phyloP scores from a whole-genome alignment of 2,113 vertebrate species.

The Cyprinodon tularosa region DNA sequence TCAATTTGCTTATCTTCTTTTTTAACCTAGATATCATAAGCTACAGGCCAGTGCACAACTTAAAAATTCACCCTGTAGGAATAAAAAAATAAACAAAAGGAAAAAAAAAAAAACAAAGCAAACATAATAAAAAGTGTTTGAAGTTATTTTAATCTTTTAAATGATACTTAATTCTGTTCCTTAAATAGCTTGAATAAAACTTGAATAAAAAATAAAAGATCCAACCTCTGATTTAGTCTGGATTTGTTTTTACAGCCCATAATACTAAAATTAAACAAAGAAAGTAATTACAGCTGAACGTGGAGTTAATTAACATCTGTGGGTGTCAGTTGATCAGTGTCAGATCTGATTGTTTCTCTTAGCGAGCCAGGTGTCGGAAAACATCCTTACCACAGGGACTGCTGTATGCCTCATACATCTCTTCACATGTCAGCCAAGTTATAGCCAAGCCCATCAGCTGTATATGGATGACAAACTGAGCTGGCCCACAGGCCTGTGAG shows the following conservation, averaged over 20 bases:
- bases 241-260: constrained; percentile 29
- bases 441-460: constrained; percentile 1
- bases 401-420: constrained; percentile 26
- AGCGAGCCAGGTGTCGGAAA: constrained; percentile 8
- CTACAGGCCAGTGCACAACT: no score
- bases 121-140: no score
- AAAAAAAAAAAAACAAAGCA: no score
- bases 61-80: no score
- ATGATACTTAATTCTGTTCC: no score
- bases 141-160: no score
- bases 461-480: constrained; percentile 29
- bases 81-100: no score
- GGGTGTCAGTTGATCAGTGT: constrained; percentile 16
- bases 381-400: constrained; percentile 4
- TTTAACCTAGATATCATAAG: no score
- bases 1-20: no score
- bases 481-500: constrained; percentile 38
- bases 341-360: neutral
- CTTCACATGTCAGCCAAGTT: constrained; percentile 30
- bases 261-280: constrained; percentile 38
- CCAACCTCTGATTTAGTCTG: neutral
- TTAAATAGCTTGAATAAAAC: no score
- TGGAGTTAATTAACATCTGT: constrained; percentile 49
- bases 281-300: constrained; percentile 32
- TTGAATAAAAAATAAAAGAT: neutral